Conservation (phyloP, 2,888 invertebrate genomes). For the Brenthis ino region DNA sequence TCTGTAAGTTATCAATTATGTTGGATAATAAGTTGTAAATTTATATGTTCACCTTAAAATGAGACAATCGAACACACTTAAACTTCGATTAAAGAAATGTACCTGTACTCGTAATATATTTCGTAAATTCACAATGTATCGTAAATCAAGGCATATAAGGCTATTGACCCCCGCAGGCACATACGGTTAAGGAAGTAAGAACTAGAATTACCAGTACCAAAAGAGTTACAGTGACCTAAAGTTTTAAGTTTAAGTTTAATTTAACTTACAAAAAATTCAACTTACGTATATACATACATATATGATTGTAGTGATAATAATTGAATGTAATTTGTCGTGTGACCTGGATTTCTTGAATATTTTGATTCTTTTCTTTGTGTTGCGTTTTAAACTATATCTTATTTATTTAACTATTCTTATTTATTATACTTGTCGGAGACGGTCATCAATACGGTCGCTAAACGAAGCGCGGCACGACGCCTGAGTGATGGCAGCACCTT, state of each 20-base stretch:
- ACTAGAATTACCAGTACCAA: conserved; percentile 14
- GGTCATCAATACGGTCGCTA: too few relatives aligned
- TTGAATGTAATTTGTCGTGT: conserved; percentile 3
- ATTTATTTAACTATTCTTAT: too few relatives aligned
- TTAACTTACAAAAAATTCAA: conserved; percentile 3
- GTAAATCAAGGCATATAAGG: conserved; percentile 19
- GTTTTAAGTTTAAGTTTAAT: not conserved
- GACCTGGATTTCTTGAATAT: conserved; percentile 3
- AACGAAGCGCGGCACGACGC: too few relatives aligned
- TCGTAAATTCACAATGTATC: conserved; percentile 17
- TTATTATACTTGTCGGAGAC: too few relatives aligned
- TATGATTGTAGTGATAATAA: conserved; percentile 4
- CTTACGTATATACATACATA: not conserved
- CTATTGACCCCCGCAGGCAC: conserved; percentile 15
- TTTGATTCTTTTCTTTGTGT: too few relatives aligned
- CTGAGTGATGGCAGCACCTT: too few relatives aligned
- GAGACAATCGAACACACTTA: not conserved
- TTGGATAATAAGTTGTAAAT: too few relatives aligned
- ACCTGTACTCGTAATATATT: conserved; percentile 4
- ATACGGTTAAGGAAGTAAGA: conserved; percentile 17
- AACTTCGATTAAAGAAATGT: not conserved
- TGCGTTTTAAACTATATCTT: too few relatives aligned
- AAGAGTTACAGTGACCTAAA: not conserved
- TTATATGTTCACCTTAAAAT: too few relatives aligned
- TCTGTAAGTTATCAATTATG: too few relatives aligned